Base-by-base conservation (phyloP, 2,113 vertebrate genomes). In the Garra rufa region DNA sequence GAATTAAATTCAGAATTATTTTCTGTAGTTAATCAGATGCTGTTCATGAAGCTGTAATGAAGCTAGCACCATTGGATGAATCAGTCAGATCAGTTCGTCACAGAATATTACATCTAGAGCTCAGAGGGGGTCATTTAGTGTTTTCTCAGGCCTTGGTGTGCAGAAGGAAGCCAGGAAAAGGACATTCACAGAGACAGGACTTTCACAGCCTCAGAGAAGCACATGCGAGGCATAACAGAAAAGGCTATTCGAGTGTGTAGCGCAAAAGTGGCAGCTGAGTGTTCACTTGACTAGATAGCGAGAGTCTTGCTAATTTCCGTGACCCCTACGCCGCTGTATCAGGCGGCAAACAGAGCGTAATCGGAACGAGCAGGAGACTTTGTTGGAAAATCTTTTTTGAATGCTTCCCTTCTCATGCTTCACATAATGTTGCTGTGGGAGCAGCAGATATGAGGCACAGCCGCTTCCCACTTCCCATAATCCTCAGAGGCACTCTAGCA, bases 391-490 rank as follows among this genome's bases (percentile, higher is more conserved):
- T 75, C 46, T 61, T 50, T n/a, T 50, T 38, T 48, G 21, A 44
- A 78, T 41, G n/a, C 30, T 24, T 85, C 55, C 26, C 52, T 78
- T 55, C 55, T 78, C 55, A 73, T 65, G 79, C 74, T 44, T 73
- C 83, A 82, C 83, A 76, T 71, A 61, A 30, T 43, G 83, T 46
- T 63, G 69, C 46, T 52, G 65, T 61, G 63, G 79, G 86, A 87
- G n/a, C 85, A 26, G 57, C 67, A 44, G 65, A 74, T 41, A 30
- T 7, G 86, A 55, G 41, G 55, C 50, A 82, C 83, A 65, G 55
- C 34, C 43, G 14, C 52, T 73, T 69, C 38, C 69, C 63, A 55
- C 61, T 61, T 65, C 77, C 77, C 24, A 79, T 69, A 46, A 74
- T 61, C 82, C 84, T 71, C 48, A 41, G 69, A 81, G 75, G 80